Percentiles rank a stretch among this genome's conserved stretches.
phyloP scores from a whole-genome alignment of 2,888 invertebrate genomes.

The Philereme transversata region DNA sequence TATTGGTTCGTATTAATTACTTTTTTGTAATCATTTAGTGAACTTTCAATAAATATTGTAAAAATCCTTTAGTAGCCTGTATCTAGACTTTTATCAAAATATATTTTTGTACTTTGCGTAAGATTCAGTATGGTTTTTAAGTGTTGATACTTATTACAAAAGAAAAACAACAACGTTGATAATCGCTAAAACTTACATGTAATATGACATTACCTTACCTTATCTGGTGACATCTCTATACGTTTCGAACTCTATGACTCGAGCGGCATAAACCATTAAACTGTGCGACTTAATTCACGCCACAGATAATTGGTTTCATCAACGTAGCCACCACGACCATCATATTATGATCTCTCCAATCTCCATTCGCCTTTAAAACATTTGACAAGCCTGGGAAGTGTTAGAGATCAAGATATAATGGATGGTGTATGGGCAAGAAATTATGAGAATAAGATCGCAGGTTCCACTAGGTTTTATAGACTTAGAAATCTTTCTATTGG shows the following conservation, averaged over 20 bases:
- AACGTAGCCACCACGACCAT: constrained; percentile 46
- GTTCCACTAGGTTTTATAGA: constrained; percentile 51
- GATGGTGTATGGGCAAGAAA: constrained; percentile 40
- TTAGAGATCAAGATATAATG: constrained; percentile 21
- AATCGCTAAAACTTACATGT: too few relatives aligned
- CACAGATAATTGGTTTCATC: constrained; percentile 72
- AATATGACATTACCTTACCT: not conserved
- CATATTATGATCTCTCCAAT: constrained; percentile 28
- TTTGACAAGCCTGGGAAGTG: constrained; percentile 21
- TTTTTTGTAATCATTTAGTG: too few relatives aligned
- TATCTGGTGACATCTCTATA: constrained; percentile 14
- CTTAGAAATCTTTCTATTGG: constrained; percentile 46
- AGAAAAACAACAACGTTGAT: too few relatives aligned
- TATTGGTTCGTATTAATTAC: too few relatives aligned
- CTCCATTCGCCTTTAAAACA: constrained; percentile 31
- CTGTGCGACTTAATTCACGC: constrained; percentile 66
- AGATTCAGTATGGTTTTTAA: too few relatives aligned
- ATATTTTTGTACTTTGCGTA: too few relatives aligned
- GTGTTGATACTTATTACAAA: too few relatives aligned
- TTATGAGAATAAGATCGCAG: constrained; percentile 62
- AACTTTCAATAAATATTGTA: too few relatives aligned
- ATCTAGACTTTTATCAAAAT: too few relatives aligned
- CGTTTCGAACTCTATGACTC: constrained; percentile 39
- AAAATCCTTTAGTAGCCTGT: too few relatives aligned
- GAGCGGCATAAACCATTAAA: constrained; percentile 50